Evolutionary conservation across 2,888 invertebrate genomes (phyloP), one percentile per base, ranked within the genome.

Genomic region (Xestia sexstrigata): DNA sequence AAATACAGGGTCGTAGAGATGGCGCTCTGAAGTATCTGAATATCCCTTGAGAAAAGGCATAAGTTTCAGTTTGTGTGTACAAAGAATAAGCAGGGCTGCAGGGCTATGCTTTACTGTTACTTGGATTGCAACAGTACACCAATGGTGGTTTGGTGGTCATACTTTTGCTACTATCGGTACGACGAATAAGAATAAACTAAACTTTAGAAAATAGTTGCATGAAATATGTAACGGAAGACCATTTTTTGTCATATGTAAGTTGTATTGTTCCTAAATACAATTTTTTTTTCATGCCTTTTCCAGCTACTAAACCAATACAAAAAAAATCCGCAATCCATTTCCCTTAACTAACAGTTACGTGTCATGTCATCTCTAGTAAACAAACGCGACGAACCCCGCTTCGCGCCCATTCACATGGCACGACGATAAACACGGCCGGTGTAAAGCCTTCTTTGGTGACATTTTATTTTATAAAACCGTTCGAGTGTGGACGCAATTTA

Each of bases 401-500:
- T 17, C 26, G 35, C 26, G 17, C 26, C 45, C 11, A 9, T 52
- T 52, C 62, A 39, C 49, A n/a, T 30, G 39, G 1, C 49, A 23
- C 47, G 35, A 23, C 69, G 15, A 42, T 69, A 72, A 63, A 62
- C 76, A 39, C 30, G 39, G 49, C 30, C 45, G 55, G 71, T 65
- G 52, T 45, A 66, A 63, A 68, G 30, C 42, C 42, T 60, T 39
- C 68, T 55, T 60, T 30, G 23, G 62, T 42, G 35, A 81, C 45
- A 47, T 80, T 84, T 67, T 47, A 47, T 49, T 49, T 49, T 70
- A 17, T 60, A 52, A 73, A 84, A 65, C 70, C 73, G 60, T 73
- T 79, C 76, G 63, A 84, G 78, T 79, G 76, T 70, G 72, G 60
- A 71, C 68, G 45, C 85, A 78, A 84, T 84, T 83, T 85, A 75